Percentiles rank a stretch among this genome's conserved stretches.
These are phyloP conservation scores for Knipowitschia caucasica DNA, from an alignment of 2,797 vertebrate species.

Conservation along the genomic window DNA sequence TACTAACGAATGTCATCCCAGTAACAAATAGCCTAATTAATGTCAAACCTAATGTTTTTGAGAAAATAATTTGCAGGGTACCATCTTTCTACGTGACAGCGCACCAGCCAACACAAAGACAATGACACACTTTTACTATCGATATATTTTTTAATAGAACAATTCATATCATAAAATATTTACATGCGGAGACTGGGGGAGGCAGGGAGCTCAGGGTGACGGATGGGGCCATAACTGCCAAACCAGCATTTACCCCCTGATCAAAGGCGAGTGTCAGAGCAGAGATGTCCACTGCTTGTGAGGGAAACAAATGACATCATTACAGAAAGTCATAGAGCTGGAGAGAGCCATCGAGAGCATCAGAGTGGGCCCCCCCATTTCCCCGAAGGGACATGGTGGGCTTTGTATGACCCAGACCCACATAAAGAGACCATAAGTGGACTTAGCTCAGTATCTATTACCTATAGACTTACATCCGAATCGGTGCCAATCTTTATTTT, in stretches of 20 bases:
- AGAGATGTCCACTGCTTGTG: slow-evolving; percentile 47
- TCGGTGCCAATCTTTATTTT: slow-evolving; percentile 49
- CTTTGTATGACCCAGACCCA: slow-evolving; percentile 30
- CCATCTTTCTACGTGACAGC: slow-evolving; percentile 26
- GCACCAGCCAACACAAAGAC: slow-evolving; percentile 33
- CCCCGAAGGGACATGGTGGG: slow-evolving; percentile 20
- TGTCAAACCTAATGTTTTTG: slow-evolving; percentile 42
- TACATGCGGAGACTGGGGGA: slow-evolving; percentile 61
- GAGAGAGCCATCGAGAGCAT: slow-evolving; percentile 26
- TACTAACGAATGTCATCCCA: slow-evolving; percentile 17
- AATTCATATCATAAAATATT: slow-evolving; percentile 70
- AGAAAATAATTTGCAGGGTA: slow-evolving; percentile 14
- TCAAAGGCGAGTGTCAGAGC: slow-evolving; percentile 47
- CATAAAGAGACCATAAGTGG: slow-evolving; percentile 32
- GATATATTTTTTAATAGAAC: slow-evolving; percentile 64
- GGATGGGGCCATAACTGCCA: slow-evolving; percentile 59
- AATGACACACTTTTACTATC: slow-evolving; percentile 44
- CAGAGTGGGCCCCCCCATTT: slow-evolving; percentile 17
- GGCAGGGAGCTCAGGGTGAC: slow-evolving; percentile 46
- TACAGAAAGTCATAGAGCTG: slow-evolving; percentile 29
- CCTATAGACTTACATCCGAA: slow-evolving; percentile 36
- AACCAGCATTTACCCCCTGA: slow-evolving; percentile 51
- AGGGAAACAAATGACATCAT: slow-evolving; percentile 51
- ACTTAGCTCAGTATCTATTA: slow-evolving; percentile 44
- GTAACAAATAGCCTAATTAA: slow-evolving; percentile 45